A percentile compares a stretch with the other conserved stretches of the same genome.
These are phyloP conservation scores for Allobates femoralis DNA, from an alignment of 2,797 vertebrate genomes.

Conservation along the genomic window DNA sequence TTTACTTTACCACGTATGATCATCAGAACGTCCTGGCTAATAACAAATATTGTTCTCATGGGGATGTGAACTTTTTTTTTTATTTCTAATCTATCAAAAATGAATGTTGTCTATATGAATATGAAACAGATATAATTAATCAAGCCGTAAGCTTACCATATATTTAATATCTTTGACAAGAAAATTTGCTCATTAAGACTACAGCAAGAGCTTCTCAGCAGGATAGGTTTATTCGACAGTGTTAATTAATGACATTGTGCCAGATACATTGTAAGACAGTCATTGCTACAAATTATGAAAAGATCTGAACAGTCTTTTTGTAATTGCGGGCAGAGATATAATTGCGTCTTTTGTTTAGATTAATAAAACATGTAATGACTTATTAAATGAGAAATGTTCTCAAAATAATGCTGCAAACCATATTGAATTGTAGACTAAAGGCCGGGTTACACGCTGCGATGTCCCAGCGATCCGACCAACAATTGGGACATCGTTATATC, in stretches of 20 bases:
- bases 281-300: constrained; percentile 22
- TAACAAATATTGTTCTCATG: neutral
- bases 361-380: neutral
- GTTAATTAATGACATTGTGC: constrained; percentile 42
- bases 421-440: neutral
- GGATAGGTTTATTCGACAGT: constrained; percentile 15
- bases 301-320: neutral
- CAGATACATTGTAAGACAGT: constrained; percentile 5
- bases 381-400: neutral
- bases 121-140: constrained; percentile 18
- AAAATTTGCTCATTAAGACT: constrained; percentile 39
- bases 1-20: neutral
- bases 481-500: no score
- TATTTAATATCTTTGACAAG: constrained; percentile 34
- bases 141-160: constrained; percentile 4
- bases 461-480: no score
- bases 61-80: neutral
- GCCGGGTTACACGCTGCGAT: no score
- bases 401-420: neutral
- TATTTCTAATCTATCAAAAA: constrained; percentile 2
- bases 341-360: neutral
- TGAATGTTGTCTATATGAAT: constrained; percentile 16
- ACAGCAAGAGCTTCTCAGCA: constrained; percentile 27
- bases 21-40: neutral
- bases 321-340: neutral